Evolutionary conservation across 2,797 vertebrate genomes (phyloP), one percentile per base, ranked within the genome.

Genomic region (Ispidina picta): DNA sequence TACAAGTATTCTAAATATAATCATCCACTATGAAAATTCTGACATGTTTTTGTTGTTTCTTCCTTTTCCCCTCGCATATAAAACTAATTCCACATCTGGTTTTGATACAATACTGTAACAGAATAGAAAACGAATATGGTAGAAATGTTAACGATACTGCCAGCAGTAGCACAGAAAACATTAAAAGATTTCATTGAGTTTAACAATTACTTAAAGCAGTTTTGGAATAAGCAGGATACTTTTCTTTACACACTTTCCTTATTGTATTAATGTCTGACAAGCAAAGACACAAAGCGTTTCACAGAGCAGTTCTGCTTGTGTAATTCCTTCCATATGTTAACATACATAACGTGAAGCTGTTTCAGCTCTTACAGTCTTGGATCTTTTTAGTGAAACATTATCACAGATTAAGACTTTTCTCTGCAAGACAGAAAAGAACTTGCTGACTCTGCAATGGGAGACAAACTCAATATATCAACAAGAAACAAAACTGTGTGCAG

Each of bases 251-350:
- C 88, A 55, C 87, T 66, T 93, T 66, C 85, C 52, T 86, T 70
- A 75, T 49, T 90, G 78, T 94, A 96, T 94, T 94, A 95, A 94
- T 78, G 85, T 85, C 78, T 95, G 82, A 96, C 94, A 97, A 95
- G 92, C 69, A 92, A 95, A 90, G 79, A 74, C 72, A 95, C 43
- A 72, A 72, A 86, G 71, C 31, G 12, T 86, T 96, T 93, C 71
- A 90, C 44, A 75, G 59, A 95, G 80, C 69, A 83, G 70, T 93
- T 74, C 77, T 48, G 86, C 88, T 35, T 71, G 55, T 10, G 2
- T 93, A 96, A 96, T 96, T 82, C 89, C 78, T 95, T 95, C 92
- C 81, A 96, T 91, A 95, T 94, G 95, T 92, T 94, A 96, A 81
- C 73, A 86, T 20, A 91, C 63, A 69, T 72, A 95, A 96, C 9